Conservation (phyloP, 2,113 vertebrate species). For the Talpa occidentalis region DNA sequence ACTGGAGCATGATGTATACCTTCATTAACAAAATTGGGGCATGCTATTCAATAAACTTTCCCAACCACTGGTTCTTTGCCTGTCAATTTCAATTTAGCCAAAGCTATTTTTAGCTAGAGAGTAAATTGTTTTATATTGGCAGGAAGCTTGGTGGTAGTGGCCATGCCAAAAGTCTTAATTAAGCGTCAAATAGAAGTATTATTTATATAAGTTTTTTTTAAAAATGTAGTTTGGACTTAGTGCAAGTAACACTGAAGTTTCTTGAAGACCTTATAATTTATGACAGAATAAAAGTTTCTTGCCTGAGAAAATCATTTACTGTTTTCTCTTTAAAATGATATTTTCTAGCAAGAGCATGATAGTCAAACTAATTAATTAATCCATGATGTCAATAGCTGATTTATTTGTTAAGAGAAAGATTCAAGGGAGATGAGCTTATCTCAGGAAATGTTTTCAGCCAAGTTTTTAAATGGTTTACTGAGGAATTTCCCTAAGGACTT, state of each 20-base stretch:
- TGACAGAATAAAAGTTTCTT: background rate
- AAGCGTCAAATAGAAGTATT: constrained; percentile 13
- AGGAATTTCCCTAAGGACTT: background rate
- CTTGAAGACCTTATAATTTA: background rate
- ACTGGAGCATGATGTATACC: constrained; percentile 33
- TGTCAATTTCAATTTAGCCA: constrained; percentile 71
- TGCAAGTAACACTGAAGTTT: background rate
- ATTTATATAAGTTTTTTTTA: constrained; percentile 20
- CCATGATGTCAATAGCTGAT: background rate
- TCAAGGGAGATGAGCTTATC: background rate
- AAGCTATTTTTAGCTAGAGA: constrained; percentile 59
- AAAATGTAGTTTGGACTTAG: background rate
- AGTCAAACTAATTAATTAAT: background rate
- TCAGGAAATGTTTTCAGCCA: constrained; percentile 7
- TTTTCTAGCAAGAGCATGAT: background rate
- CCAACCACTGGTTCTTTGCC: constrained; percentile 36
- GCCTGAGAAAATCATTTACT: constrained; percentile 9
- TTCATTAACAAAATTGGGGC: constrained; percentile 69
- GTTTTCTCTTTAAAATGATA: constrained; percentile 34
- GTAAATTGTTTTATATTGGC: constrained; percentile 59
- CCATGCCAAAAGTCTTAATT: constrained; percentile 68
- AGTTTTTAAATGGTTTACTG: constrained; percentile 42
- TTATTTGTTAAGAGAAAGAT: constrained; percentile 45
- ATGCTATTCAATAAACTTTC: constrained; percentile 39
- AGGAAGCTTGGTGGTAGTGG: background rate